Evolutionary conservation across 2,113 vertebrate genomes (phyloP).

Genomic region (Herpailurus yagouaroundi): DNA sequence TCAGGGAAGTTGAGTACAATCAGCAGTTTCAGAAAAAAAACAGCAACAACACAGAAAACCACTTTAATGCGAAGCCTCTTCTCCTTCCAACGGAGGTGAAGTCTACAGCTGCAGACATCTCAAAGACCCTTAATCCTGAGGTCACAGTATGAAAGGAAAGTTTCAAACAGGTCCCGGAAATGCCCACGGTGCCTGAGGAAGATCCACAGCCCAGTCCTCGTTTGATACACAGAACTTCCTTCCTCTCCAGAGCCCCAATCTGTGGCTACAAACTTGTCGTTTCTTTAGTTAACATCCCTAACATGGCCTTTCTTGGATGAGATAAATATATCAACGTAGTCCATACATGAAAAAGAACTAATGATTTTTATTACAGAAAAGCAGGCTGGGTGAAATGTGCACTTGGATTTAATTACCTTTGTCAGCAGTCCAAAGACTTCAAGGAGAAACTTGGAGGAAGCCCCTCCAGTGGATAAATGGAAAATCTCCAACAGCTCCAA

Average conservation of each 20-base stretch:
- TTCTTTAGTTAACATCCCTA: neutral
- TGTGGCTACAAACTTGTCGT: neutral
- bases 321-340: neutral
- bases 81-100: neutral
- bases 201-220: too few species aligned
- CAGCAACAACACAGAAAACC: neutral
- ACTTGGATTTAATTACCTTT: conserved; percentile 36
- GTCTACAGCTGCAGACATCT: neutral
- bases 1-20: neutral
- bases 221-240: neutral
- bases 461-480: neutral
- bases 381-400: neutral
- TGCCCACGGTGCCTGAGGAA: neutral
- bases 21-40: conserved; percentile 32
- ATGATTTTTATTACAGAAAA: conserved; percentile 55
- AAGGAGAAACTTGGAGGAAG: conserved; percentile 22
- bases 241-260: neutral
- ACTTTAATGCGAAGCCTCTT: neutral
- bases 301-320: neutral
- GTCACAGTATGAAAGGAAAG: neutral
- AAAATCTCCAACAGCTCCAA: neutral
- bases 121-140: neutral
- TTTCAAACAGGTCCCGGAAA: neutral
- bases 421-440: conserved; percentile 19
- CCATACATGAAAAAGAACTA: neutral